phyloP scores from a whole-genome alignment of 1,140 invertebrate species.

The Drosophila nikananu region DNA sequence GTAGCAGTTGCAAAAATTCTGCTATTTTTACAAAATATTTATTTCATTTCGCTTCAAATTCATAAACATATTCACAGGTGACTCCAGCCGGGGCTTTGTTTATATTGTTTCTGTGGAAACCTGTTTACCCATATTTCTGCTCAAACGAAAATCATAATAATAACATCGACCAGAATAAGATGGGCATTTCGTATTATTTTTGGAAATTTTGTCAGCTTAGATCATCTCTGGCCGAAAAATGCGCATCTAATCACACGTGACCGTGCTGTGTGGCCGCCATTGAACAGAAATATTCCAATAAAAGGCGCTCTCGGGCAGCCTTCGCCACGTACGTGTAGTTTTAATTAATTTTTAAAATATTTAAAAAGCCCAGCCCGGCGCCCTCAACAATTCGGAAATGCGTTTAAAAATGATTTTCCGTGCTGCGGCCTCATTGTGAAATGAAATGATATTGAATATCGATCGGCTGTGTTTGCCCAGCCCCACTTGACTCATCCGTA shows the following conservation, averaged over 20 bases:
- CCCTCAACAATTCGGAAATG: constrained; percentile 45
- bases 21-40: constrained; percentile 38
- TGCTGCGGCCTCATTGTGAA: constrained; percentile 59
- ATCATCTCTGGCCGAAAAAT: constrained; percentile 63
- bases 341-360: constrained; percentile 74
- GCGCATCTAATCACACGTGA: constrained; percentile 70
- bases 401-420: constrained; percentile 65
- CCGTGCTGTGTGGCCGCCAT: constrained; percentile 50
- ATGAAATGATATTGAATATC: constrained; percentile 68
- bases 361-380: constrained; percentile 19
- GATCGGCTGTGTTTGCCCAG: constrained; percentile 58
- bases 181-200: constrained; percentile 34
- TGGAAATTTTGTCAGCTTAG: constrained; percentile 61
- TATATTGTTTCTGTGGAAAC: constrained; percentile 36
- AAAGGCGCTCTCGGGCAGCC: constrained; percentile 44
- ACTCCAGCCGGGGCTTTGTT: constrained; percentile 26
- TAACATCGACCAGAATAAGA: constrained; percentile 45
- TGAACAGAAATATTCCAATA: constrained; percentile 55
- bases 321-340: constrained; percentile 74
- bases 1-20: constrained; percentile 43
- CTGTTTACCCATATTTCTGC: constrained; percentile 54
- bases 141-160: constrained; percentile 46
- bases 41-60: constrained; percentile 39
- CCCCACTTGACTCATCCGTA: constrained; percentile 65
- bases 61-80: constrained; percentile 31